phyloP scores from a whole-genome alignment of 2,797 vertebrate species.

The Poeciliopsis turneri region DNA sequence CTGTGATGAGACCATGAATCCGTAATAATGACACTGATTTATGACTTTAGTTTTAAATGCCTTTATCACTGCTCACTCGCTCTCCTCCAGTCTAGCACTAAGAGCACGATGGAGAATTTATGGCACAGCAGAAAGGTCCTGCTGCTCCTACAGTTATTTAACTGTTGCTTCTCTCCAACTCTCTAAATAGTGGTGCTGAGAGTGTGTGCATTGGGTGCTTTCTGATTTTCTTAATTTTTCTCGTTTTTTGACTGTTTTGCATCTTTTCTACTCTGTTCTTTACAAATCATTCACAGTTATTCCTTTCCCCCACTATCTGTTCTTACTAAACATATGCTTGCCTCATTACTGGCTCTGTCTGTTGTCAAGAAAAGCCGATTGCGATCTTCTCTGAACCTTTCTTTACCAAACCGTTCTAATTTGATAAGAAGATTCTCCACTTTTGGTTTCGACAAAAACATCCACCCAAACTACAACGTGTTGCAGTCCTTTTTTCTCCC shows the following conservation, averaged over 20 bases:
- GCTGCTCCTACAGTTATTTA: conserved; percentile 59
- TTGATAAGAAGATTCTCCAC: conserved; percentile 11
- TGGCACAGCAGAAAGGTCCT: conserved; percentile 22
- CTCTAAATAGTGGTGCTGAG: conserved; percentile 22
- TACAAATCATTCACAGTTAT: not conserved
- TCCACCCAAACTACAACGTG: not conserved
- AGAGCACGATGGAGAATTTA: conserved; percentile 23
- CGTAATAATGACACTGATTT: conserved; percentile 15
- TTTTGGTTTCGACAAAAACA: conserved; percentile 33
- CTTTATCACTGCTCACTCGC: conserved; percentile 16
- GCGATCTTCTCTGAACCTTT: conserved; percentile 22
- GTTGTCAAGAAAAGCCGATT: conserved; percentile 21
- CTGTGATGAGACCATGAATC: conserved; percentile 14
- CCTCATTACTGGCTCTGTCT: conserved; percentile 26
- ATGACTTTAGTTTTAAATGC: conserved; percentile 40
- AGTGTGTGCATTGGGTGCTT: conserved; percentile 3
- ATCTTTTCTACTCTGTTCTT: not conserved
- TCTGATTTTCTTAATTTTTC: conserved; percentile 9
- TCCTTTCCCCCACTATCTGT: not conserved
- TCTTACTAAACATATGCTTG: conserved; percentile 7
- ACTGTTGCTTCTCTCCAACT: conserved; percentile 14
- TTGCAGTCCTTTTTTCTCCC: conserved; percentile 7
- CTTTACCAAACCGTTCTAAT: conserved; percentile 29
- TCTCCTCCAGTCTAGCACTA: conserved; percentile 24
- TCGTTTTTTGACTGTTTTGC: not conserved